Evolutionary conservation across 2,888 invertebrate genomes (phyloP), one percentile per base, ranked within the genome.

Genomic region (Apamea anceps): DNA sequence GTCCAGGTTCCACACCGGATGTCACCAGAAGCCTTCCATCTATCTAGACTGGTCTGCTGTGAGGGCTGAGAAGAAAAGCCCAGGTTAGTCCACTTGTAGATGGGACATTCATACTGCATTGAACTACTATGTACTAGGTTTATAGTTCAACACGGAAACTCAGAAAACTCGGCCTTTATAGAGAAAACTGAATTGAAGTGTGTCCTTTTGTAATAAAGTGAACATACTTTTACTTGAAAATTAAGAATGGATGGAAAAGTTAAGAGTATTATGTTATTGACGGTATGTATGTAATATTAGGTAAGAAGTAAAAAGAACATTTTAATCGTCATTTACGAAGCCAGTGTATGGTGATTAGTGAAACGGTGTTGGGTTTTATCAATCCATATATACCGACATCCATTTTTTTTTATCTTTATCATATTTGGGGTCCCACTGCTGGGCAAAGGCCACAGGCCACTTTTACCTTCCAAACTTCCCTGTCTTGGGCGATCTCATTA

Each of bases 1-100:
- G 89, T 93, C 94, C 0, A 86, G 87, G 13, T 93, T 89, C 85
- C 93, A 93, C 77, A 87, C 83, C 6, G 91, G 88, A 7, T 93
- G 93, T 66, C 62, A 79, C 0, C 75, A 80, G 32, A 86, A 81
- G 7, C 78, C 90, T 1, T 85, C 92, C 13, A 77, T 88, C 2
- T 91, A 86, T 51, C 12, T 89, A 28, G 91, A 92, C 74, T 90
- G 89, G 88, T 75, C 75, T 7, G 37, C 88, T 8, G 84, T 78
- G 0, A 89, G 75, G 57, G 67, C 72, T 4, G 85, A 85, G 2
- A 89, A 85, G 57, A 90, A 88, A 68, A 76, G 1, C 12, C 1
- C 76, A 85, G 87, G 87, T 85, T 18, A 28, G 81, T 70, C 4
- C 51, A 15, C 15, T 5, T 63, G 25, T 18, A 45, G 37, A 21